Conservation (phyloP, 1,140 invertebrate genomes). For the Schlechtendalia chinensis region DNA sequence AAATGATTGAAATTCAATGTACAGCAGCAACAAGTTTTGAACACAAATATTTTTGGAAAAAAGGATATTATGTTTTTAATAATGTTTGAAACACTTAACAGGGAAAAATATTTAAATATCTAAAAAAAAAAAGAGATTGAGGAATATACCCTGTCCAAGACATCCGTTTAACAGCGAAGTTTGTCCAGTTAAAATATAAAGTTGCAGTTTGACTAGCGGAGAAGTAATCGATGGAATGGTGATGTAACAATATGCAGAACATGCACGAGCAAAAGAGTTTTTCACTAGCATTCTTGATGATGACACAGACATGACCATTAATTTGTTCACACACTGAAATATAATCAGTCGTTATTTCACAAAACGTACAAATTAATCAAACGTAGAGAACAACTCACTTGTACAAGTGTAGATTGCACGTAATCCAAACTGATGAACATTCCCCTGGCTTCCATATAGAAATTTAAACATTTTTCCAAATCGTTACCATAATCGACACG, state of each 20-base stretch:
- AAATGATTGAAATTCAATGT: slow-evolving; percentile 51
- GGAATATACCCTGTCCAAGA: slow-evolving; percentile 81
- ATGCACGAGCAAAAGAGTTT: slow-evolving; percentile 81
- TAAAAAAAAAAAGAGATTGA: too few relatives aligned
- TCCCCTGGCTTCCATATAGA: slow-evolving; percentile 87
- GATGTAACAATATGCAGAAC: slow-evolving; percentile 91
- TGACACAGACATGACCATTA: slow-evolving; percentile 71
- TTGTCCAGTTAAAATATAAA: slow-evolving; percentile 85
- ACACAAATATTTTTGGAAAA: too few relatives aligned
- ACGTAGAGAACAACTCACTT: slow-evolving; percentile 61
- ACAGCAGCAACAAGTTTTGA: too few relatives aligned
- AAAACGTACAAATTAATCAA: too few relatives aligned
- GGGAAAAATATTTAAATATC: too few relatives aligned
- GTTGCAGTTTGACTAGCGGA: slow-evolving; percentile 70
- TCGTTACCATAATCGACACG: slow-evolving; percentile 79
- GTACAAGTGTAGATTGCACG: slow-evolving; percentile 80
- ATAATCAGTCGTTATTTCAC: slow-evolving; percentile 25
- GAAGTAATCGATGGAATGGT: slow-evolving; percentile 89
- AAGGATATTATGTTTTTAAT: too few relatives aligned
- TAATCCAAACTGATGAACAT: slow-evolving; percentile 86
- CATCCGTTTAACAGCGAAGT: slow-evolving; percentile 87
- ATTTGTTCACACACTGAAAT: slow-evolving; percentile 72
- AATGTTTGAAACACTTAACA: too few relatives aligned
- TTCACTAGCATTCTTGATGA: slow-evolving; percentile 59
- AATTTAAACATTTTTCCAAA: slow-evolving; percentile 86